These are phyloP conservation scores for Maconellicoccus hirsutus DNA, from an alignment of 1,140 invertebrate species.

Conservation along the genomic window DNA sequence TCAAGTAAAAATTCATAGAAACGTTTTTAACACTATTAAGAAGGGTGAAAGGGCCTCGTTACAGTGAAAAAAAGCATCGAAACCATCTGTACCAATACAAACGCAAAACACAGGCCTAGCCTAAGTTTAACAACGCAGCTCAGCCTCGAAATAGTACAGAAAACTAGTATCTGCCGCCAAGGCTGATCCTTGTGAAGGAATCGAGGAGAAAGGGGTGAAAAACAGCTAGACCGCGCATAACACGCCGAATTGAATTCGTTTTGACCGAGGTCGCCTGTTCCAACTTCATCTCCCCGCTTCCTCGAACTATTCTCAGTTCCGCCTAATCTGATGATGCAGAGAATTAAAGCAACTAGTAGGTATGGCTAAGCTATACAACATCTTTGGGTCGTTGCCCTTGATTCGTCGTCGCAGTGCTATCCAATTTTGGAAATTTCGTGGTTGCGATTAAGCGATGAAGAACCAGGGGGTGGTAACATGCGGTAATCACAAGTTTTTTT, in stretches of 20 bases:
- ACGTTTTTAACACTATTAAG: too few species aligned
- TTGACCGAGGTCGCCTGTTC: constrained; percentile 13
- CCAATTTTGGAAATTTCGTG: constrained; percentile 14
- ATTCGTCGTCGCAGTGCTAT: constrained; percentile 11
- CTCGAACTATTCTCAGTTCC: neutral
- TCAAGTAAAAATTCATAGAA: too few species aligned
- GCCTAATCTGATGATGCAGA: constrained; percentile 18
- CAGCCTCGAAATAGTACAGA: neutral
- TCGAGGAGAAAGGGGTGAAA: constrained; percentile 11
- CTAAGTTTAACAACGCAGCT: neutral
- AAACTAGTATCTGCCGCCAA: constrained; percentile 7
- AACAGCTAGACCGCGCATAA: constrained; percentile 16
- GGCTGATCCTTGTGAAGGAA: neutral
- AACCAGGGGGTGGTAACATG: neutral
- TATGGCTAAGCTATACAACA: neutral
- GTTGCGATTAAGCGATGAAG: neutral
- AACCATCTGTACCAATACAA: neutral
- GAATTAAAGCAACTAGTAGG: constrained; percentile 16
- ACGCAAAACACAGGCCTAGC: constrained; percentile 1
- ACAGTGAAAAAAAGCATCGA: neutral
- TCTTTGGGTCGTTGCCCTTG: constrained; percentile 15
- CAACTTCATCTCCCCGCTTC: neutral
- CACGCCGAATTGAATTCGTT: constrained; percentile 20
- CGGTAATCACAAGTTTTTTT: too few species aligned
- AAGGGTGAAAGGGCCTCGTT: too few species aligned